Evolutionary conservation across 2,113 vertebrate genomes (phyloP).

Genomic region (Gavialis gangeticus): DNA sequence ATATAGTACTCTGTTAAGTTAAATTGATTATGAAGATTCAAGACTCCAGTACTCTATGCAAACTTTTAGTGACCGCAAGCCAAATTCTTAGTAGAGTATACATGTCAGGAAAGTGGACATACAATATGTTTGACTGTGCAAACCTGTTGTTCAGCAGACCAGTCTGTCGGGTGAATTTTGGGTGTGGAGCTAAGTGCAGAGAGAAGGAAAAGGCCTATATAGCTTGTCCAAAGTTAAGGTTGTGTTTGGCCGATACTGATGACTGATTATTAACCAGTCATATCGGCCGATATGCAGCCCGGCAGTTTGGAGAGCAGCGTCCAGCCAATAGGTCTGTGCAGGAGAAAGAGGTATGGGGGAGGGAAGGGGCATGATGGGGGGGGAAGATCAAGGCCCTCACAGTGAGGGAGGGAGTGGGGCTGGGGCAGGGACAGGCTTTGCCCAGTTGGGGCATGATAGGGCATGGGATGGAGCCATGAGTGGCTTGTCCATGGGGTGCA

Average conservation of each 20-base stretch:
- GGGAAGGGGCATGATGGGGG: too few species aligned
- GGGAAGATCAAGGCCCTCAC: too few species aligned
- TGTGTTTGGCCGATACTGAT: neutral
- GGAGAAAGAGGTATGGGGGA: too few species aligned
- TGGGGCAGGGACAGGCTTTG: too few species aligned
- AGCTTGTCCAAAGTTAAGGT: neutral
- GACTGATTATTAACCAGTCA: too few species aligned
- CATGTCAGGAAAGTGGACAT: neutral
- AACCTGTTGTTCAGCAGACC: neutral
- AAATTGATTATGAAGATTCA: neutral
- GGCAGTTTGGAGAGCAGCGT: too few species aligned
- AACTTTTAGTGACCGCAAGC: neutral
- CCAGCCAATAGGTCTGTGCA: too few species aligned
- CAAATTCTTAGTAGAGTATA: neutral
- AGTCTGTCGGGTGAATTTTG: neutral
- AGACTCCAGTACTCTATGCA: neutral
- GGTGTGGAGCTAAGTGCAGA: neutral
- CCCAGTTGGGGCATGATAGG: too few species aligned
- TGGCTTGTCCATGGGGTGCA: too few species aligned
- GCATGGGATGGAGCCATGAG: too few species aligned
- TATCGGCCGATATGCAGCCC: too few species aligned
- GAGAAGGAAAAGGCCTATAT: fast-evolving
- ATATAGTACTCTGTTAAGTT: neutral
- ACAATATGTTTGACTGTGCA: fast-evolving
- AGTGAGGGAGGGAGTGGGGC: too few species aligned